phyloP scores from a whole-genome alignment of 2,797 vertebrate species.

The Crenuchus spilurus region DNA sequence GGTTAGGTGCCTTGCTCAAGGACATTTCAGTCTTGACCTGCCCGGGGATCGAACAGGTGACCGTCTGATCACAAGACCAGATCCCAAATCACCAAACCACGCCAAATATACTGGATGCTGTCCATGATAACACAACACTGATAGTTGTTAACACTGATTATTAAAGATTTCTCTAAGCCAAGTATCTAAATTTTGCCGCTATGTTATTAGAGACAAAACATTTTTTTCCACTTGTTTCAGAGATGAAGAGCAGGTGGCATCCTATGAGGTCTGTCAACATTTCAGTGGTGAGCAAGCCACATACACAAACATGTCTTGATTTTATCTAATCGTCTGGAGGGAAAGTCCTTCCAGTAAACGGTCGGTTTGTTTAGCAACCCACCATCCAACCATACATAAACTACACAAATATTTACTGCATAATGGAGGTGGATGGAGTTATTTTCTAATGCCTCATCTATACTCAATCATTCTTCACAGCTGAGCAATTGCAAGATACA shows the following conservation, averaged over 20 bases:
- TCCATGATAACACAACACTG: too few relatives aligned
- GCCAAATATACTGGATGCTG: too few relatives aligned
- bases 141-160: too few relatives aligned
- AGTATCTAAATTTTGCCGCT: neutral
- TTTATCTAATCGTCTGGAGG: constrained; percentile 59
- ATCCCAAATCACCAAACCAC: too few relatives aligned
- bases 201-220: neutral
- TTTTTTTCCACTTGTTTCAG: constrained; percentile 34
- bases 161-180: neutral
- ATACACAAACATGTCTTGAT: constrained; percentile 58
- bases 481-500: constrained; percentile 21
- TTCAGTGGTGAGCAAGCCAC: constrained; percentile 39
- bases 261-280: constrained; percentile 55
- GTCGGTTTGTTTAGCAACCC: constrained; percentile 50
- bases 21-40: too few relatives aligned
- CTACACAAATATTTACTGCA: constrained; percentile 58
- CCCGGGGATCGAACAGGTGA: too few relatives aligned
- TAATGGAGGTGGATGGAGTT: constrained; percentile 45
- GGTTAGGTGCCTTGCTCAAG: too few relatives aligned
- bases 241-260: constrained; percentile 53
- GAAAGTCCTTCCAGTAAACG: constrained; percentile 59
- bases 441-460: constrained; percentile 24
- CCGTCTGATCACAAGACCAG: too few relatives aligned
- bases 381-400: constrained; percentile 59
- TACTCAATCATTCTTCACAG: constrained; percentile 38